Conservation (phyloP, 1,140 invertebrate species). For the Bombus picipes region DNA sequence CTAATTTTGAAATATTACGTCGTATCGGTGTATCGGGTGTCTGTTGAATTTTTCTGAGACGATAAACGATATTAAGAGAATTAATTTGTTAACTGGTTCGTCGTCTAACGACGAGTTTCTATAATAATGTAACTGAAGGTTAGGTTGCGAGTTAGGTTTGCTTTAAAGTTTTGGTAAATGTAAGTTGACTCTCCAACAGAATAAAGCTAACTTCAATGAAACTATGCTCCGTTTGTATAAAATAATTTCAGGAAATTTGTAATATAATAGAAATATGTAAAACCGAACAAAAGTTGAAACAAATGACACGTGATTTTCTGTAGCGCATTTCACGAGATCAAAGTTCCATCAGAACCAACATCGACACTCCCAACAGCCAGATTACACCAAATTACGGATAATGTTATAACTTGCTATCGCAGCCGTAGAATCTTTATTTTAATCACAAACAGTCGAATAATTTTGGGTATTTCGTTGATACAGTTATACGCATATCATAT, state of each 20-base stretch:
- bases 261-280: not conserved
- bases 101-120: not conserved
- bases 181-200: too few species aligned
- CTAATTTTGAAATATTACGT: not conserved
- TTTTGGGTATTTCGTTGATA: not conserved
- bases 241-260: not conserved
- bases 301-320: too few species aligned
- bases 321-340: not conserved
- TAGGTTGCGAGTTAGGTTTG: not conserved
- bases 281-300: too few species aligned
- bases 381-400: not conserved
- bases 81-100: not conserved
- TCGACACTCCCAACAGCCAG: not conserved
- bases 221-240: not conserved
- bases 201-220: not conserved
- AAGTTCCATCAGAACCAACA: not conserved
- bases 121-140: not conserved
- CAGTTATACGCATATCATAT: not conserved
- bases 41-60: not conserved
- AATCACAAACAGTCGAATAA: not conserved
- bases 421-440: not conserved
- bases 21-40: not conserved
- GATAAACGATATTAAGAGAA: not conserved
- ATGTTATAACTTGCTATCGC: not conserved
- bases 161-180: too few species aligned